phyloP scores from a whole-genome alignment of 1,140 invertebrate species.

The Sminthurides bifidus region DNA sequence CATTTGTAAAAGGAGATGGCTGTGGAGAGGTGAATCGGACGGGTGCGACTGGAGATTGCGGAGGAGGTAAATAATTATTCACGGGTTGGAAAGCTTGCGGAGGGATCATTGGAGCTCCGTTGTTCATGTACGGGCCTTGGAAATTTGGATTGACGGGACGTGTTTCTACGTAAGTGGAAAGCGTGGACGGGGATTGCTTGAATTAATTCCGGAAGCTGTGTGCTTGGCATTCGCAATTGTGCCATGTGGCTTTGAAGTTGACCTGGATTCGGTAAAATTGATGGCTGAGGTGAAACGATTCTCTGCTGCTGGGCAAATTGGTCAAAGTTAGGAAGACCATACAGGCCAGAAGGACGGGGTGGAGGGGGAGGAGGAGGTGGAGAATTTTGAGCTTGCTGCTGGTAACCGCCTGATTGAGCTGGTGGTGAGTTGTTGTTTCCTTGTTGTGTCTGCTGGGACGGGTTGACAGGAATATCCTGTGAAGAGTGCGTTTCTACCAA shows the following conservation, averaged over 20 bases:
- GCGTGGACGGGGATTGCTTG: slow-evolving; percentile 6
- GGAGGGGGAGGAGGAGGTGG: not conserved
- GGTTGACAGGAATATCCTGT: not conserved
- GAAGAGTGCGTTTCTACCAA: not conserved
- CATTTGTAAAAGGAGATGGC: not conserved
- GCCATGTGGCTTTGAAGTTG: not conserved
- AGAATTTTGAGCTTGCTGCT: not conserved
- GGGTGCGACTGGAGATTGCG: no score
- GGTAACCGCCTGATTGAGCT: not conserved
- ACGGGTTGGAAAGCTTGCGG: not conserved
- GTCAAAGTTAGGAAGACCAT: not conserved
- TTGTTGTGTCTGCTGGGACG: not conserved
- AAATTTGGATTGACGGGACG: not conserved
- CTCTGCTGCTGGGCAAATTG: not conserved
- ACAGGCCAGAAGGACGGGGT: not conserved
- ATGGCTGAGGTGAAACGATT: not conserved
- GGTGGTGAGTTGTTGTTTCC: not conserved
- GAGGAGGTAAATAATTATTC: no score
- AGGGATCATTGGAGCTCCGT: not conserved
- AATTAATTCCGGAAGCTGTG: not conserved
- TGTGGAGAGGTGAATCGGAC: no score
- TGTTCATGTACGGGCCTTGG: not conserved
- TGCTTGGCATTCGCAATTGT: not conserved
- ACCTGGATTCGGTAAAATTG: not conserved
- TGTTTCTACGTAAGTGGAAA: slow-evolving; percentile 2